Evolutionary conservation across 2,888 invertebrate genomes (phyloP).

Genomic region (Nephrotoma appendiculata): DNA sequence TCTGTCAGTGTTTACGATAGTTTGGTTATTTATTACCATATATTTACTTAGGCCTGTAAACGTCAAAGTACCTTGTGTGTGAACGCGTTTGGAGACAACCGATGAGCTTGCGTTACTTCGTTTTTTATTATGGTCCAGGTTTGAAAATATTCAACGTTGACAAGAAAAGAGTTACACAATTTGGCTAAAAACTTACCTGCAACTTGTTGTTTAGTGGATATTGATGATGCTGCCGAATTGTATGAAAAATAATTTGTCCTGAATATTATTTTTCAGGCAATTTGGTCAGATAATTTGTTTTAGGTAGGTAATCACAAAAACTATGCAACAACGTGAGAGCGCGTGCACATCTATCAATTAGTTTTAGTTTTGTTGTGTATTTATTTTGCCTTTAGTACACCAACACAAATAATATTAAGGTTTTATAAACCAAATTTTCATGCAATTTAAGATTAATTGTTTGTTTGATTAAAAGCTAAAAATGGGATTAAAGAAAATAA

Average conservation of each 20-base stretch:
- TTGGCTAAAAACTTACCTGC: neutral
- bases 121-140: too few species aligned
- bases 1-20: too few species aligned
- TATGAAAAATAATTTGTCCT: neutral
- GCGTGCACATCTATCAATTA: neutral
- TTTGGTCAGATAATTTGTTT: neutral
- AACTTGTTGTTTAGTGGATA: neutral
- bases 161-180: neutral
- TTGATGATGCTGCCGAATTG: neutral
- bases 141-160: too few species aligned
- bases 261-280: neutral
- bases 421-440: neutral
- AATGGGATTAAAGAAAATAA: neutral
- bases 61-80: too few species aligned
- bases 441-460: neutral
- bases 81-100: too few species aligned
- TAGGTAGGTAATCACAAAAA: neutral
- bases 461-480: neutral
- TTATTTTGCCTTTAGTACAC: neutral
- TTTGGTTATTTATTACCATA: too few species aligned
- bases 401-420: neutral
- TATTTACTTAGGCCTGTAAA: too few species aligned
- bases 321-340: neutral
- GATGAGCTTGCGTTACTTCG: too few species aligned
- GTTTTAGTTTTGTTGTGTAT: neutral